Percentiles rank a stretch among this genome's conserved stretches.
These are phyloP conservation scores for Neuroscelio doddi DNA, from an alignment of 2,888 invertebrate genomes.

Conservation along the genomic window DNA sequence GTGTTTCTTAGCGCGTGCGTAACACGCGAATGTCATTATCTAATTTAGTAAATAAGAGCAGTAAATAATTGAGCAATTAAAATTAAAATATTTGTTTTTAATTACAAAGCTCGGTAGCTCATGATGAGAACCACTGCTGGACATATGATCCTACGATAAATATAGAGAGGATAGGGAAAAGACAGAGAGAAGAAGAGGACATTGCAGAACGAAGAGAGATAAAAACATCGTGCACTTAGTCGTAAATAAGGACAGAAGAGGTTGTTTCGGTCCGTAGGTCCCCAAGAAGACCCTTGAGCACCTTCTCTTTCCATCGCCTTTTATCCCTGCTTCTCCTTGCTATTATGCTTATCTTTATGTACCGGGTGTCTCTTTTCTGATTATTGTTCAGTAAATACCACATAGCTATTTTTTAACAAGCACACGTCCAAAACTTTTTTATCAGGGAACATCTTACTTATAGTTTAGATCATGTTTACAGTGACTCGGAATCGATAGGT, in stretches of 20 bases:
- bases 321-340: slow-evolving; percentile 23
- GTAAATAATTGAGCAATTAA: too few relatives aligned
- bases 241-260: slow-evolving; percentile 22
- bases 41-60: too few relatives aligned
- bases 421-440: neutral
- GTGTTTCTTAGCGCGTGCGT: too few relatives aligned
- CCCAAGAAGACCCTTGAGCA: slow-evolving; percentile 37
- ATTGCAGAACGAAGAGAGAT: slow-evolving; percentile 11
- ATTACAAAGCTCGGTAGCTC: neutral
- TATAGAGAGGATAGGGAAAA: slow-evolving; percentile 36
- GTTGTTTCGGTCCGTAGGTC: slow-evolving; percentile 46
- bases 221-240: neutral
- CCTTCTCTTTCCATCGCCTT: slow-evolving; percentile 19
- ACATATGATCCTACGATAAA: slow-evolving; percentile 41
- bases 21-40: too few relatives aligned
- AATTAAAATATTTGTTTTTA: too few relatives aligned
- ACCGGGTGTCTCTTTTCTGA: slow-evolving; percentile 40
- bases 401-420: slow-evolving; percentile 24
- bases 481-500: too few relatives aligned
- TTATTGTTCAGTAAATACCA: slow-evolving; percentile 23
- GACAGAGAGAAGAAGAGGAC: slow-evolving; percentile 23
- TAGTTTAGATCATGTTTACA: too few relatives aligned
- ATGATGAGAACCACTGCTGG: slow-evolving; percentile 31
- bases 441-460: too few relatives aligned
- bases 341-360: slow-evolving; percentile 38